Evolutionary conservation across 2,797 vertebrate species (phyloP).

Genomic region (Calcarius lapponicus): DNA sequence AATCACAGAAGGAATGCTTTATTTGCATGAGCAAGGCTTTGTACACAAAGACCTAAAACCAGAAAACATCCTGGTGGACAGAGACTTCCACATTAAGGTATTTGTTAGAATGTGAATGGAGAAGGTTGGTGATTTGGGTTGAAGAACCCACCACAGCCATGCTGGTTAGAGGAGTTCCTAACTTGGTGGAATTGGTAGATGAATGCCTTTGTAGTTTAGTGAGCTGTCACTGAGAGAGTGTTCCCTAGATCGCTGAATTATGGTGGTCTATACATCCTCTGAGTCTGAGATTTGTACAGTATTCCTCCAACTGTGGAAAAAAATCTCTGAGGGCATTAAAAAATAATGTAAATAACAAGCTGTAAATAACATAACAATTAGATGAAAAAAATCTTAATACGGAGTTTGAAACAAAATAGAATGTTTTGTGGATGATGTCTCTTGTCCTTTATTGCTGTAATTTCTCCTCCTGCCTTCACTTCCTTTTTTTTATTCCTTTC

Average conservation of each 20-base stretch:
- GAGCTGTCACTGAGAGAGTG: background rate
- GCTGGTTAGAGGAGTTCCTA: background rate
- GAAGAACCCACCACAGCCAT: background rate
- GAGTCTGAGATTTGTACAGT: background rate
- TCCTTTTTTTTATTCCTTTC: background rate
- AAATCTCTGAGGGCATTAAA: background rate
- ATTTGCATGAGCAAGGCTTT: slow-evolving; percentile 83
- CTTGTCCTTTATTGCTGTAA: background rate
- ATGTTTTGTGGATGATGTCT: background rate
- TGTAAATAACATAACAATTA: background rate
- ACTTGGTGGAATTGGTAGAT: background rate
- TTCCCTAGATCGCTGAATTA: background rate
- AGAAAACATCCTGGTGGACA: slow-evolving; percentile 92
- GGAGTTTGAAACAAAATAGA: background rate
- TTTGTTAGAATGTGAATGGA: background rate
- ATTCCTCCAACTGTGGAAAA: background rate
- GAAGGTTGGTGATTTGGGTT: background rate
- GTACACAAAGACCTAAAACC: slow-evolving; percentile 98
- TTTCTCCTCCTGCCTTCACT: background rate
- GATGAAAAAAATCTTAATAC: background rate
- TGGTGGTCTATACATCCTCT: background rate
- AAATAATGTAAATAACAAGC: background rate
- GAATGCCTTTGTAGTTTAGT: background rate
- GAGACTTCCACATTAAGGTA: slow-evolving; percentile 95
- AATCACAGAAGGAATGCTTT: slow-evolving; percentile 92